phyloP scores from a whole-genome alignment of 2,888 invertebrate genomes.

The Ochropleura plecta region DNA sequence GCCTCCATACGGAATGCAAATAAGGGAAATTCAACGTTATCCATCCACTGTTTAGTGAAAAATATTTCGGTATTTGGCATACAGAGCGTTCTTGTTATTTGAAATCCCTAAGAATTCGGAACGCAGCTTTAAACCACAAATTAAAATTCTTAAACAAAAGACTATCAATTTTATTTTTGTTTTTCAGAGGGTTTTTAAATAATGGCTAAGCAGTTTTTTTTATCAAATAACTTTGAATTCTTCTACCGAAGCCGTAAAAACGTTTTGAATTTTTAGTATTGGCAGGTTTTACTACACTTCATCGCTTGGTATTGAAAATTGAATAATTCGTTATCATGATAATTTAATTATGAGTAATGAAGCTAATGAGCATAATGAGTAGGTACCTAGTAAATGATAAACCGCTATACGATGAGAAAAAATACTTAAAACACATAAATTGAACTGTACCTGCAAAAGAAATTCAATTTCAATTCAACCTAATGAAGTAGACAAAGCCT shows the following conservation, averaged over 20 bases:
- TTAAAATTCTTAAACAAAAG: background rate
- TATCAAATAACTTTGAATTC: background rate
- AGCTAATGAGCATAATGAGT: conserved; percentile 12
- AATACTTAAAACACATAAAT: too few relatives aligned
- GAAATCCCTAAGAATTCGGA: background rate
- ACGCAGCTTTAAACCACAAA: background rate
- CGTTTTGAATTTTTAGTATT: background rate
- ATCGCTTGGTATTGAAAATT: background rate
- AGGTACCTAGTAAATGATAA: background rate
- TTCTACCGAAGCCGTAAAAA: background rate
- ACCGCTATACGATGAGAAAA: background rate
- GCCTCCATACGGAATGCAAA: conserved; percentile 47
- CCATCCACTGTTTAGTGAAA: conserved; percentile 35
- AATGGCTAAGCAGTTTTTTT: background rate
- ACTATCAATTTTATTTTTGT: background rate
- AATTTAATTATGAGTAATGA: conserved; percentile 1
- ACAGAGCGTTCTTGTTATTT: conserved; percentile 23
- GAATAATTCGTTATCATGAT: background rate
- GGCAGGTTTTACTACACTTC: background rate
- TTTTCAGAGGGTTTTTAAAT: background rate
- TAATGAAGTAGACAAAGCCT: background rate
- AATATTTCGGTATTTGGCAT: conserved; percentile 16
- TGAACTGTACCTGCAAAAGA: background rate
- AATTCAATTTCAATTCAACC: background rate
- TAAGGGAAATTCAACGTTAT: conserved; percentile 42